Conservation (phyloP, 1,140 invertebrate species). For the Drosophila bifasciata region DNA sequence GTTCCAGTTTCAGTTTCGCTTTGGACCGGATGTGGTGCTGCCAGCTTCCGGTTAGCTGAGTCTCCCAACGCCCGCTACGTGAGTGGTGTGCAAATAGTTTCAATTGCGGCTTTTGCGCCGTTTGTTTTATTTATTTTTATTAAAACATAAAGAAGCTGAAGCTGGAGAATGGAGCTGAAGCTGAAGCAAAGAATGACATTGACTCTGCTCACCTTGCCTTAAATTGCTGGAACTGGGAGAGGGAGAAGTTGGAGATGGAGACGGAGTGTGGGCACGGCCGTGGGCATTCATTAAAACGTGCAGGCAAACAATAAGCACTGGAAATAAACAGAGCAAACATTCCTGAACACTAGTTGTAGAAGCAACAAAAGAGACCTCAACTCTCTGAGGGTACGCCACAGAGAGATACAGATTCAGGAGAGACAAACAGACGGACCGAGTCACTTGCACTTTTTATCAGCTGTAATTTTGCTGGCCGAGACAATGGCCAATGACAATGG, state of each 20-base stretch:
- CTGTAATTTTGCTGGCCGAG: slow-evolving; percentile 45
- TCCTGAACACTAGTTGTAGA: background rate
- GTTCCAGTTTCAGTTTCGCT: slow-evolving; percentile 12
- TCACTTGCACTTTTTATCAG: slow-evolving; percentile 74
- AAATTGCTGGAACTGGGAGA: slow-evolving; percentile 58
- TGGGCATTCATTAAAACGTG: slow-evolving; percentile 69
- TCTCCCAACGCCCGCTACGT: slow-evolving; percentile 74
- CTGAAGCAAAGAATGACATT: slow-evolving; percentile 68
- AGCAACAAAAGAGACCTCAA: slow-evolving; percentile 20
- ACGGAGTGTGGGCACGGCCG: background rate
- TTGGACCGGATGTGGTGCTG: slow-evolving; percentile 71
- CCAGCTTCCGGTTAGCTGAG: slow-evolving; percentile 78
- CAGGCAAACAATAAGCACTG: slow-evolving; percentile 46
- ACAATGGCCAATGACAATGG: slow-evolving; percentile 29
- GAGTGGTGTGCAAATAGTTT: slow-evolving; percentile 83
- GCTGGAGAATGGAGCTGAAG: slow-evolving; percentile 30
- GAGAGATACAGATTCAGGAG: background rate
- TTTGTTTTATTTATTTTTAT: slow-evolving; percentile 83
- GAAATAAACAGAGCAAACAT: slow-evolving; percentile 31
- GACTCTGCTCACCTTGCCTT: slow-evolving; percentile 78
- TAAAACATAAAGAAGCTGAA: slow-evolving; percentile 74
- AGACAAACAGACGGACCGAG: slow-evolving; percentile 4
- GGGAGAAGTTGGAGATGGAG: background rate
- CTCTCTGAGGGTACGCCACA: background rate
- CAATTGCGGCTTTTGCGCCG: slow-evolving; percentile 78